These are phyloP conservation scores for Pangasius larnaudii DNA, from an alignment of 2,797 vertebrate genomes.

Conservation along the genomic window DNA sequence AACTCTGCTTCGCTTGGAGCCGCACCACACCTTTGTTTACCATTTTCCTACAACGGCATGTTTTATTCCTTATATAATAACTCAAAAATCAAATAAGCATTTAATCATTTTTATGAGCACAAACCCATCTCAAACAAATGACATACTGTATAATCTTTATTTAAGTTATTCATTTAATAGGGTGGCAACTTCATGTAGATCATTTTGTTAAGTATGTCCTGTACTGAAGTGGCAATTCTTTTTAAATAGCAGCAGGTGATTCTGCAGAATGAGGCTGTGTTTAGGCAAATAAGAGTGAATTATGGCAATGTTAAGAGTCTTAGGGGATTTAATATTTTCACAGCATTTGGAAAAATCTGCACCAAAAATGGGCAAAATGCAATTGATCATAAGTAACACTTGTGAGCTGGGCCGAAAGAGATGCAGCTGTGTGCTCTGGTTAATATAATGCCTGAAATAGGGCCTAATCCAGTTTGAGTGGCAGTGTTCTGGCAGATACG, in stretches of 20 bases:
- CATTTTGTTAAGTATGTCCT: neutral
- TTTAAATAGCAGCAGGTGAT: neutral
- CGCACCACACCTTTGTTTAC: neutral
- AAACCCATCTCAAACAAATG: neutral
- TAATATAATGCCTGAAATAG: neutral
- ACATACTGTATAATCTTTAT: neutral
- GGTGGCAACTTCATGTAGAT: neutral
- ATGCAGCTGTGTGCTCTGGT: slow-evolving; percentile 4
- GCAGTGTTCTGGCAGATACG: neutral
- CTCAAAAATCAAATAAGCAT: neutral
- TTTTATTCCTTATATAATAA: neutral
- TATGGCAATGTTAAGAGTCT: neutral
- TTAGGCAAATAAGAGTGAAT: neutral
- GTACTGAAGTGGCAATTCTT: neutral
- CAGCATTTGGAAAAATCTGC: neutral
- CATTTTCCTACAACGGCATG: too few relatives aligned
- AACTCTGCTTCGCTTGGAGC: neutral
- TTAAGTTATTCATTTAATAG: neutral
- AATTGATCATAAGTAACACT: neutral
- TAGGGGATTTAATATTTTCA: neutral
- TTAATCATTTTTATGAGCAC: neutral
- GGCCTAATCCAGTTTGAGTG: slow-evolving; percentile 6
- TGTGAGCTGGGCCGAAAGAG: neutral
- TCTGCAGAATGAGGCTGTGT: neutral
- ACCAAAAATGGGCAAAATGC: neutral